phyloP scores from a whole-genome alignment of 64 coral and sea anemone genomes.

The Porites lutea region DNA sequence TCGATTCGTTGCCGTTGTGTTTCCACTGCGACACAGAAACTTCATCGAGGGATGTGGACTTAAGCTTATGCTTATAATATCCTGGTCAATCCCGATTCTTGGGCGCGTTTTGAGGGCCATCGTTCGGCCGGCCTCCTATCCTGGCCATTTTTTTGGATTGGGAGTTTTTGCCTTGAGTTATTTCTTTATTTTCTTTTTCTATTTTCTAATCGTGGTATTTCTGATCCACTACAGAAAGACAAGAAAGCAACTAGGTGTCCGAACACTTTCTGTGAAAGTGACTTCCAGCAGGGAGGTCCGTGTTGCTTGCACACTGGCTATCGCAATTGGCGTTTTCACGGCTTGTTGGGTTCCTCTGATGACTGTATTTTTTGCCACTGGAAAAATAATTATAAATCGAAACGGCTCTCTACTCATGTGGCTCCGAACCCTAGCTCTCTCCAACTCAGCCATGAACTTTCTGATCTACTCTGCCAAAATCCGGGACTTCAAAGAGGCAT shows the following conservation, averaged over 20 bases:
- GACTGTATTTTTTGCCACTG: too few relatives aligned
- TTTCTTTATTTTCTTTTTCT: neutral
- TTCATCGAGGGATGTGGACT: too few relatives aligned
- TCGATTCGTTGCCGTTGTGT: neutral
- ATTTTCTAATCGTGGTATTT: slow-evolving; percentile 9
- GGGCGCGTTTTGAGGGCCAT: neutral
- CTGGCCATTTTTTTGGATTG: neutral
- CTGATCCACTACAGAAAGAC: neutral
- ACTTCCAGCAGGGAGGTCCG: neutral
- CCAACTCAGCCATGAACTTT: too few relatives aligned
- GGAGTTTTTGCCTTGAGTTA: neutral
- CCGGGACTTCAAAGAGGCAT: neutral
- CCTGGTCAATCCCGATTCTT: neutral
- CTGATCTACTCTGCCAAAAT: too few relatives aligned
- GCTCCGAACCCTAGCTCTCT: too few relatives aligned
- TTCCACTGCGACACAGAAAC: neutral
- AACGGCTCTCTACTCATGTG: too few relatives aligned
- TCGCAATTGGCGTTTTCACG: slow-evolving; percentile 2
- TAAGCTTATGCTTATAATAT: too few relatives aligned
- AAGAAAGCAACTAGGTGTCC: neutral
- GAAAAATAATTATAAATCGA: too few relatives aligned
- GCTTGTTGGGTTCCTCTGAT: slow-evolving; percentile 1
- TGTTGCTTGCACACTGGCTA: slow-evolving; percentile 5
- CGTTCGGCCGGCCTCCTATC: neutral
- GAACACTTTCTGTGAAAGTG: neutral